Evolutionary conservation across 2,888 invertebrate genomes (phyloP).

Genomic region (Spicauda simplicius): DNA sequence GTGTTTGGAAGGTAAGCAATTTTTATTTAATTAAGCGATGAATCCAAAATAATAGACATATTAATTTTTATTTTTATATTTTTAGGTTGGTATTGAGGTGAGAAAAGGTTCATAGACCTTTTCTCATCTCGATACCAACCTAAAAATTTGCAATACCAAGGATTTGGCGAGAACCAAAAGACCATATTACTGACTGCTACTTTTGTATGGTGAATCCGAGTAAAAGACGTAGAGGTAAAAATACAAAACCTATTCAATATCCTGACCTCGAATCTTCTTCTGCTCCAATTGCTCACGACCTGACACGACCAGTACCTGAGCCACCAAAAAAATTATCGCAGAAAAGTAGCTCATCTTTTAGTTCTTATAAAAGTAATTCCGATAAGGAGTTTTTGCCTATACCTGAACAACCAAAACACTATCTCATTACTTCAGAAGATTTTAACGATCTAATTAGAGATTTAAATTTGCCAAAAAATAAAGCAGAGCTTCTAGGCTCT

Average conservation of each 20-base stretch:
- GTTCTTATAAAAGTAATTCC: not conserved
- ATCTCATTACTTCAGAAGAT: conserved; percentile 40
- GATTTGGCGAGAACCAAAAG: conserved; percentile 42
- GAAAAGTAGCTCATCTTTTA: conserved; percentile 33
- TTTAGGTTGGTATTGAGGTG: too few relatives aligned
- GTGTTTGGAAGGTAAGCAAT: too few relatives aligned
- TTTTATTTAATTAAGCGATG: too few relatives aligned
- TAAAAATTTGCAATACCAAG: conserved; percentile 35
- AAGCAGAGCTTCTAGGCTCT: conserved; percentile 40
- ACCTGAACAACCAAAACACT: conserved; percentile 34
- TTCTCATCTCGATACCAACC: too few relatives aligned
- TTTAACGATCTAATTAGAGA: conserved; percentile 41
- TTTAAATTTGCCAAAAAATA: conserved; percentile 41
- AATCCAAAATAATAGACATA: too few relatives aligned
- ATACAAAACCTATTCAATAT: conserved; percentile 41
- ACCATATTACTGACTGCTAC: conserved; percentile 39
- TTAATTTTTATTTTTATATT: too few relatives aligned
- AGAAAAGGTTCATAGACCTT: too few relatives aligned
- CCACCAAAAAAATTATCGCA: conserved; percentile 41
- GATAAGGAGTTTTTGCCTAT: conserved; percentile 40
- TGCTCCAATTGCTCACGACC: conserved; percentile 41
- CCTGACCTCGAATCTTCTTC: conserved; percentile 39
- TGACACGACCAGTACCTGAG: conserved; percentile 40
- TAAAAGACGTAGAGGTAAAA: conserved; percentile 42
- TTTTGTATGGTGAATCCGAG: conserved; percentile 44